These are phyloP conservation scores for Drosophila serrata DNA, from an alignment of 1,140 invertebrate genomes.

Conservation along the genomic window DNA sequence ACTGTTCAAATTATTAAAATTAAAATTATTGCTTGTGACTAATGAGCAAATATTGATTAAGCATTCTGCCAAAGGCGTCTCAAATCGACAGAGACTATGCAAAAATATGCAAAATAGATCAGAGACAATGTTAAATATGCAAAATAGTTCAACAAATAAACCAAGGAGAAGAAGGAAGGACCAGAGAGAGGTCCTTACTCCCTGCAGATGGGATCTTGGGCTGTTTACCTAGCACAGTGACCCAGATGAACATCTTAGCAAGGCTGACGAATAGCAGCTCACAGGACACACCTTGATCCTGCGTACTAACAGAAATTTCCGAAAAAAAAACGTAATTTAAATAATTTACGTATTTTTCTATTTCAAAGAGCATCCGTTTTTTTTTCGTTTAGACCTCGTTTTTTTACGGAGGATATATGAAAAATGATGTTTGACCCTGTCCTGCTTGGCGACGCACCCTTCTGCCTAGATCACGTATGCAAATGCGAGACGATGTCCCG, in stretches of 20 bases:
- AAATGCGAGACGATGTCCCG: conserved; percentile 69
- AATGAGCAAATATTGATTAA: conserved; percentile 80
- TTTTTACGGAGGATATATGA: conserved; percentile 58
- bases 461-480: conserved; percentile 74
- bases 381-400: conserved; percentile 22
- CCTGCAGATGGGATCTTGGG: conserved; percentile 4
- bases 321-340: conserved; percentile 28
- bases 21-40: conserved; percentile 76
- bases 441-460: conserved; percentile 45
- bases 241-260: conserved; percentile 17
- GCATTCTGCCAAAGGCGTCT: conserved; percentile 22
- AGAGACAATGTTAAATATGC: conserved; percentile 57
- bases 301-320: conserved; percentile 12
- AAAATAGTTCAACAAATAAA: conserved; percentile 69
- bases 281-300: conserved; percentile 25
- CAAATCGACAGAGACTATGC: conserved; percentile 38
- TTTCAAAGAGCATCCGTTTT: conserved; percentile 29
- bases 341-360: conserved; percentile 57
- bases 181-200: not conserved
- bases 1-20: conserved; percentile 61
- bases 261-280: not conserved
- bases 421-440: conserved; percentile 79
- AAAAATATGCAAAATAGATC: conserved; percentile 66
- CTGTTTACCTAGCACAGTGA: conserved; percentile 22
- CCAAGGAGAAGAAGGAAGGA: not conserved